Percentiles rank a stretch among this genome's conserved stretches.
These are phyloP conservation scores for Bembecia ichneumoniformis DNA, from an alignment of 2,888 invertebrate genomes.

Conservation along the genomic window DNA sequence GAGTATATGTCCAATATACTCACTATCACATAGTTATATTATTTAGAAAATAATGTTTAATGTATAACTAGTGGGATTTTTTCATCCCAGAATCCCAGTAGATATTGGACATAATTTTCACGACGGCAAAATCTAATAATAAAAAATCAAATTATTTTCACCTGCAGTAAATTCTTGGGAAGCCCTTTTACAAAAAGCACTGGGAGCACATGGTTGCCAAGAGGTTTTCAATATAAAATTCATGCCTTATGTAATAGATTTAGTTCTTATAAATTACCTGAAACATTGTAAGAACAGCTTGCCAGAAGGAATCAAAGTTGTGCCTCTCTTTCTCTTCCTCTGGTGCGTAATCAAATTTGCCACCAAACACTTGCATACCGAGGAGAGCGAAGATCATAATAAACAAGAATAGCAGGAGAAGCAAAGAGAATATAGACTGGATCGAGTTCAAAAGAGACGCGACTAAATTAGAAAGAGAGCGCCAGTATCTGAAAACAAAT, in stretches of 20 bases:
- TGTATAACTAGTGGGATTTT: no score
- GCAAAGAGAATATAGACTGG: constrained; percentile 97
- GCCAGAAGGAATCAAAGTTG: constrained; percentile 99
- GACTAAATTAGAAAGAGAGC: constrained; percentile 96
- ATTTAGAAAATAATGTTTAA: no score
- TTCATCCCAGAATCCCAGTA: no score
- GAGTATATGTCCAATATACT: no score
- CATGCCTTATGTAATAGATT: no score
- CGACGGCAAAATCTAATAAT: neutral
- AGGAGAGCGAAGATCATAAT: constrained; percentile 99
- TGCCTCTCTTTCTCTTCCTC: constrained; percentile 90
- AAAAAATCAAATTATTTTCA: neutral
- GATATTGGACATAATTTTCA: neutral
- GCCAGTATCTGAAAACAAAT: constrained; percentile 90
- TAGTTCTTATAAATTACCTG: constrained; percentile 76
- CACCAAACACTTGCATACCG: constrained; percentile 99
- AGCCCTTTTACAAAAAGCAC: no score
- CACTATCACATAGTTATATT: no score
- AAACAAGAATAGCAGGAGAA: constrained; percentile 96
- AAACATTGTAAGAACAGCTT: constrained; percentile 97
- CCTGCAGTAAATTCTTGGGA: no score
- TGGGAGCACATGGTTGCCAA: no score
- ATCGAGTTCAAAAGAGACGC: constrained; percentile 98
- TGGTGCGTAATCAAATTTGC: constrained; percentile 91
- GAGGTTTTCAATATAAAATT: no score